Conservation (phyloP, 2,888 invertebrate genomes). For the Temnothorax ravouxi region DNA sequence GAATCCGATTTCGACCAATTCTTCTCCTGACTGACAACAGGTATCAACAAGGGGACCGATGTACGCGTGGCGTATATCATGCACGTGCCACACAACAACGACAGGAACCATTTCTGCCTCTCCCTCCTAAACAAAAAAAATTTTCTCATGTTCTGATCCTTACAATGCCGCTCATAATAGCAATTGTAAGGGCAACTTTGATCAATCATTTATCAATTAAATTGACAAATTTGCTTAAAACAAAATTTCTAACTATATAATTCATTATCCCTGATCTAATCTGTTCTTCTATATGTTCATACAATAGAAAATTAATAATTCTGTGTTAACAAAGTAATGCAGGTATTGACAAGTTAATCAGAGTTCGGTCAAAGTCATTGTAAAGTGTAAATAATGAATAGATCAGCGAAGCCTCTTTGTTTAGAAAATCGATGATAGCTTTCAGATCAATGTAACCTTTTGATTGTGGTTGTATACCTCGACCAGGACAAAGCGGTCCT, state of each 20-base stretch:
- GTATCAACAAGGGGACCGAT: conserved; percentile 90
- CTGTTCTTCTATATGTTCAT: not conserved
- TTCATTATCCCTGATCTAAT: not conserved
- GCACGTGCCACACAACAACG: conserved; percentile 89
- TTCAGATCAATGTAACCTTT: not conserved
- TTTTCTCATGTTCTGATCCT: not conserved
- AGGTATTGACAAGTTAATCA: not conserved
- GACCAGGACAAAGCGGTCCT: conserved; percentile 67
- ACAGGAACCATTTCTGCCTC: conserved; percentile 88
- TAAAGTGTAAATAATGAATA: conserved; percentile 7
- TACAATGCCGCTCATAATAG: not conserved
- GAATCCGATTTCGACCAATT: conserved; percentile 91
- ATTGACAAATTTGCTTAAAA: not conserved
- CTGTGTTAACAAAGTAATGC: not conserved
- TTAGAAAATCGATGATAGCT: not conserved
- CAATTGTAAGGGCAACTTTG: not conserved
- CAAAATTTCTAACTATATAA: not conserved
- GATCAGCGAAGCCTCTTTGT: not conserved
- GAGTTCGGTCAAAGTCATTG: not conserved
- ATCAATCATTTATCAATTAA: not conserved
- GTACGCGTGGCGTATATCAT: conserved; percentile 90
- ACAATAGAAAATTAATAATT: not conserved
- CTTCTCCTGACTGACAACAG: conserved; percentile 89
- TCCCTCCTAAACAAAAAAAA: conserved; percentile 85
- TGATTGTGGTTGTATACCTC: conserved; percentile 53